A percentile compares a stretch with the other conserved stretches of the same genome.
Evolutionary conservation across 2,113 vertebrate species (phyloP).

Genomic region (Anolis sagrei): DNA sequence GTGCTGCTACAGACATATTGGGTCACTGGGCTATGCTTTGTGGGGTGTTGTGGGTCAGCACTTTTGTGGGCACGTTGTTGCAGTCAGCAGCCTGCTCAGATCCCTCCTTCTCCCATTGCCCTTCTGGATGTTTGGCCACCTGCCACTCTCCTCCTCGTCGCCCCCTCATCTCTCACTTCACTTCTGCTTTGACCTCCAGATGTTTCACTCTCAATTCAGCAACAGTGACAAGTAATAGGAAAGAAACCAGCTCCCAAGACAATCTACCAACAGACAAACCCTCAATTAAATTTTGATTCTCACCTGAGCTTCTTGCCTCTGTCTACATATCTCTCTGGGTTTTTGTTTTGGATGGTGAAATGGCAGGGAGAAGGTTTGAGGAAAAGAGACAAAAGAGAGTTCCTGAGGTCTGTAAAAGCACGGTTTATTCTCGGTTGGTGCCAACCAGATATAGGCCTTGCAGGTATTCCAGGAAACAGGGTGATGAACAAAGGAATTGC

Average conservation of each 20-base stretch:
- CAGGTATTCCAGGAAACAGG: too few relatives aligned
- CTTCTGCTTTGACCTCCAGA: constrained; percentile 63
- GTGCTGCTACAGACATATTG: constrained; percentile 29
- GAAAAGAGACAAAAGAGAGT: too few relatives aligned
- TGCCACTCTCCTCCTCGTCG: constrained; percentile 40
- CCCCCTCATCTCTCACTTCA: constrained; percentile 8
- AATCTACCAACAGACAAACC: constrained; percentile 42
- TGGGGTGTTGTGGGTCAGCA: constrained; percentile 44
- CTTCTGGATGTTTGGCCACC: constrained; percentile 29
- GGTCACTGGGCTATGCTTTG: constrained; percentile 6
- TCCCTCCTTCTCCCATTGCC: constrained; percentile 52
- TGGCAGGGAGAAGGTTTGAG: too few relatives aligned
- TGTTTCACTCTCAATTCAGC: constrained; percentile 53
- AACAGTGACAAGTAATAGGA: constrained; percentile 54
- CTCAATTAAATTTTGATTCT: constrained; percentile 72
- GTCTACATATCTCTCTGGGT: constrained; percentile 41
- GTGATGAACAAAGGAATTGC: too few relatives aligned
- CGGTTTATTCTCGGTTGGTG: too few relatives aligned
- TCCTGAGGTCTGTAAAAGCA: too few relatives aligned
- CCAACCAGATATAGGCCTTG: too few relatives aligned
- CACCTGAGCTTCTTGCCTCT: constrained; percentile 49
- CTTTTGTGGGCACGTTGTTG: constrained; percentile 11
- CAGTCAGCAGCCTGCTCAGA: constrained; percentile 47
- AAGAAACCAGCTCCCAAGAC: neutral
- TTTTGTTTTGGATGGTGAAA: neutral